These are phyloP conservation scores for Nematopogon swammerdamellus DNA, from an alignment of 2,888 invertebrate genomes.

Conservation along the genomic window DNA sequence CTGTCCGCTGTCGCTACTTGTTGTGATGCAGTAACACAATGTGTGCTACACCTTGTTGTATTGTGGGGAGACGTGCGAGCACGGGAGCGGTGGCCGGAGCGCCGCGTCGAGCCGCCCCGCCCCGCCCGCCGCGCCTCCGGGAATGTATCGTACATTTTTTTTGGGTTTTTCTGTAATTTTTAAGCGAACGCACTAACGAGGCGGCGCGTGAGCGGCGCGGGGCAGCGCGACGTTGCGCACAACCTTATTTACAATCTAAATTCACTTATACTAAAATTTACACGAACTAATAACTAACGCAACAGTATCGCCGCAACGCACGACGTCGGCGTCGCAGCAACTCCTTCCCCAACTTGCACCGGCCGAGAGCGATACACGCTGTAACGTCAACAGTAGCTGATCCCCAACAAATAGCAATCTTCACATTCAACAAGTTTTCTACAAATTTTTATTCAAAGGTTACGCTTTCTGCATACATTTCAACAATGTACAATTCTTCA, in stretches of 20 bases:
- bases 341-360: neutral
- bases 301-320: constrained; percentile 40
- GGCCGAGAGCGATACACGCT: neutral
- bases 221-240: neutral
- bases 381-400: too few relatives aligned
- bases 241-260: neutral
- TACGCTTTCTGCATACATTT: too few relatives aligned
- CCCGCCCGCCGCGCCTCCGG: neutral
- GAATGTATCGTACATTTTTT: neutral
- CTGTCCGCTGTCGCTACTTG: too few relatives aligned
- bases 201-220: neutral
- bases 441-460: too few relatives aligned
- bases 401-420: too few relatives aligned
- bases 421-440: too few relatives aligned
- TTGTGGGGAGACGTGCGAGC: neutral
- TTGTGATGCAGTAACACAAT: too few relatives aligned
- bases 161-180: neutral
- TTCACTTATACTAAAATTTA: constrained; percentile 43
- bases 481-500: too few relatives aligned
- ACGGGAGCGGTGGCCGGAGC: too few relatives aligned
- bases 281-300: constrained; percentile 56
- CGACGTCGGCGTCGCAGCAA: constrained; percentile 20
- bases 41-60: too few relatives aligned
- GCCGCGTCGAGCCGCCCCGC: neutral
- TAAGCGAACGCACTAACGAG: neutral